Percentiles rank a stretch among this genome's conserved stretches.
Evolutionary conservation across 2,113 vertebrate species (phyloP).

Genomic region (Thoracochromis brauschi): DNA sequence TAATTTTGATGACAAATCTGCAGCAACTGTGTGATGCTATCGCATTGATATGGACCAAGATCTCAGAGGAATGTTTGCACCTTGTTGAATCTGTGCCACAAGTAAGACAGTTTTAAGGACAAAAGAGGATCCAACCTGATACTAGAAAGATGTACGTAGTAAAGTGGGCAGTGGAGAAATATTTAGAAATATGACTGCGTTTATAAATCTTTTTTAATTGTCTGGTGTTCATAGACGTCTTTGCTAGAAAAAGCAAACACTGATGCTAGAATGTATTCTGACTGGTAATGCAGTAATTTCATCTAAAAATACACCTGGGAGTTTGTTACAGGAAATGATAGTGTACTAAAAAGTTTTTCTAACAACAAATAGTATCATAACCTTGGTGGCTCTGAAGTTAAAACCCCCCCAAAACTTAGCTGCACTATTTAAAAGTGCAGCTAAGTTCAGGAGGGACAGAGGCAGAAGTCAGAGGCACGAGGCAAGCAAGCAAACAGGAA

Average conservation of each 20-base stretch:
- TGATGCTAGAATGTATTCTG: not conserved
- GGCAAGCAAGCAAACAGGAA: slow-evolving; percentile 65
- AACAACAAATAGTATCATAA: not conserved
- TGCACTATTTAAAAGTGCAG: not conserved
- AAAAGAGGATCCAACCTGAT: not conserved
- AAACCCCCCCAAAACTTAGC: accelerated
- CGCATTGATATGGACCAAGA: not conserved
- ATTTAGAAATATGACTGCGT: not conserved
- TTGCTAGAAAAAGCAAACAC: not conserved
- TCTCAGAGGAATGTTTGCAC: not conserved
- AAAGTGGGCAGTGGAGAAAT: not conserved
- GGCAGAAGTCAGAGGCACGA: not conserved
- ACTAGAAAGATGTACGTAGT: not conserved
- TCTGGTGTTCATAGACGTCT: accelerated
- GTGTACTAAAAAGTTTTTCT: accelerated
- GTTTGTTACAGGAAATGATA: not conserved
- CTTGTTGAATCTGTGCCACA: not conserved
- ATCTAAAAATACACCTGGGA: not conserved
- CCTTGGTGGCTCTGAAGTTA: not conserved
- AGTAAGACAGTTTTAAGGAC: not conserved
- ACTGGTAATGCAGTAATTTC: not conserved
- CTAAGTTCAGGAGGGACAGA: not conserved
- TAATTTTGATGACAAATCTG: not conserved
- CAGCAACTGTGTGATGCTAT: not conserved
- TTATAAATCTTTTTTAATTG: not conserved